These are phyloP conservation scores for Pseudomugil tenellus DNA, from an alignment of 2,797 vertebrate genomes.

Conservation along the genomic window DNA sequence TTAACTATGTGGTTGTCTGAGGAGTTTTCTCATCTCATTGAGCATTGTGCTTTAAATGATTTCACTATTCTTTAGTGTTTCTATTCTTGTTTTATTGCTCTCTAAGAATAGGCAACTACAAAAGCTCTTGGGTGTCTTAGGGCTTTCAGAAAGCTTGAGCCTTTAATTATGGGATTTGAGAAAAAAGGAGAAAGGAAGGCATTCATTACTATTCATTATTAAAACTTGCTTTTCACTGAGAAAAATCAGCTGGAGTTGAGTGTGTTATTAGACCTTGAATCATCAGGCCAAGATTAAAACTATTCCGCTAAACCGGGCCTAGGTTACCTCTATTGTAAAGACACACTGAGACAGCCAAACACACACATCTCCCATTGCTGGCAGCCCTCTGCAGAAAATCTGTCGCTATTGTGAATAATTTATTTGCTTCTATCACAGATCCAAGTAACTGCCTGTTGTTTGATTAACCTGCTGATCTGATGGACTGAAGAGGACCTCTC, in stretches of 20 bases:
- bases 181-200: slow-evolving; percentile 5
- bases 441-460: slow-evolving; percentile 66
- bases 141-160: slow-evolving; percentile 7
- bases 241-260: background rate
- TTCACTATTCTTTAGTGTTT: slow-evolving; percentile 14
- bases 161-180: slow-evolving; percentile 18
- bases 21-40: slow-evolving; percentile 16
- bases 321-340: background rate
- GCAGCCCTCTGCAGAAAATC: slow-evolving; percentile 39
- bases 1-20: slow-evolving; percentile 23
- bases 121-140: slow-evolving; percentile 8
- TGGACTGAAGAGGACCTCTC: slow-evolving; percentile 34
- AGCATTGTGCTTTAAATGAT: slow-evolving; percentile 4
- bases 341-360: background rate
- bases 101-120: slow-evolving; percentile 9
- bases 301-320: background rate
- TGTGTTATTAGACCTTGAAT: background rate
- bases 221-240: slow-evolving; percentile 1
- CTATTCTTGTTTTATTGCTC: slow-evolving; percentile 9
- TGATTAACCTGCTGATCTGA: slow-evolving; percentile 73
- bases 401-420: slow-evolving; percentile 63
- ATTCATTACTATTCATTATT: background rate
- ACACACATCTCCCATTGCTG: slow-evolving; percentile 7
- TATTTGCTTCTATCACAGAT: slow-evolving; percentile 48
- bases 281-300: slow-evolving; percentile 15